These are phyloP conservation scores for Ancistrus triradiatus DNA, from an alignment of 2,113 vertebrate genomes.

Conservation along the genomic window DNA sequence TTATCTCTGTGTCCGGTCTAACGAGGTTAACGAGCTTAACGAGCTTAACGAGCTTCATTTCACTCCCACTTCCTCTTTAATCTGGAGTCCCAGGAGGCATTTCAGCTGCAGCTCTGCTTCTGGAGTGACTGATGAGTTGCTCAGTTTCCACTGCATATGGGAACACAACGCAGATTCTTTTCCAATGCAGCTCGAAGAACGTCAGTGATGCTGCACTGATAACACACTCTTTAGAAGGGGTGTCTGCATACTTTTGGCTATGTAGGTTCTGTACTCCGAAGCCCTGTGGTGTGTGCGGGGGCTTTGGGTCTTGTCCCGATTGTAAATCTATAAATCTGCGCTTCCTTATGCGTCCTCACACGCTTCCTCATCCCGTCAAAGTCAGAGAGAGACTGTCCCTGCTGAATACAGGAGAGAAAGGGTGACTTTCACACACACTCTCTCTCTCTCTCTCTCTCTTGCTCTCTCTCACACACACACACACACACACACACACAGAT, in stretches of 20 bases:
- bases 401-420: slow-evolving; percentile 4
- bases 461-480: not conserved
- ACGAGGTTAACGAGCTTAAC: no score
- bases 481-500: not conserved
- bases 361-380: slow-evolving; percentile 4
- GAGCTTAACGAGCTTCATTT: not conserved
- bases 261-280: no score
- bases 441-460: not conserved
- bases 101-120: not conserved
- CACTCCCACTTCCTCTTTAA: not conserved
- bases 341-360: slow-evolving; percentile 17
- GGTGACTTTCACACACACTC: slow-evolving; percentile 14
- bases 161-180: no score
- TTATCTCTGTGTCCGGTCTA: not conserved
- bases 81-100: not conserved
- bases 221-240: no score
- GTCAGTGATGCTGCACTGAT: no score
- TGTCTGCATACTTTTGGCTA: no score
- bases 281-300: not conserved
- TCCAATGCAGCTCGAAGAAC: no score
- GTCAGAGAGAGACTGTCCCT: not conserved
- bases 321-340: slow-evolving; percentile 9
- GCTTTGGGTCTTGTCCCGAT: slow-evolving; percentile 10
- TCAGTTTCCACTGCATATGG: no score
- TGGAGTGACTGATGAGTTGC: not conserved